phyloP scores from a whole-genome alignment of 2,888 invertebrate species.

The Andrena praecox region DNA sequence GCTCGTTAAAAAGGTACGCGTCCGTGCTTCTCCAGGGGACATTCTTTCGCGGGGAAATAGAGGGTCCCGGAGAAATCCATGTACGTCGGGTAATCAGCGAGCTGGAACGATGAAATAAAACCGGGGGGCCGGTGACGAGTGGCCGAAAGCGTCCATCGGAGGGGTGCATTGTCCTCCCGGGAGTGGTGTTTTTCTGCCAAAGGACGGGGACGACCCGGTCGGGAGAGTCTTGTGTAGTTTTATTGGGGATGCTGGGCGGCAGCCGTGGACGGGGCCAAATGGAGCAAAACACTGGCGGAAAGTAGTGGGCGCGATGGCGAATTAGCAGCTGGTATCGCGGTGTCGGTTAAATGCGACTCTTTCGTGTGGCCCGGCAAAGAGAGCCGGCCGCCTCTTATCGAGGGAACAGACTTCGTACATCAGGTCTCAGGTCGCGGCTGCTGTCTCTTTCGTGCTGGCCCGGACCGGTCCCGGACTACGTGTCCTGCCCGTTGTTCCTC shows the following conservation, averaged over 20 bases:
- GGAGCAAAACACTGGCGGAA: slow-evolving; percentile 7
- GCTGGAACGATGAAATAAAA: too few relatives aligned
- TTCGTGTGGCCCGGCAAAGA: slow-evolving; percentile 3
- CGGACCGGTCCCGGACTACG: not conserved
- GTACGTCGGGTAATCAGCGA: too few relatives aligned
- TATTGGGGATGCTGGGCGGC: too few relatives aligned
- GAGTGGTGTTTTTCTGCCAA: too few relatives aligned
- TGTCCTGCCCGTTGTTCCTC: slow-evolving; percentile 29
- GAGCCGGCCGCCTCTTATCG: slow-evolving; percentile 24
- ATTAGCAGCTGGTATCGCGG: slow-evolving; percentile 33
- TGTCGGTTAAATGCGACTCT: slow-evolving; percentile 2
- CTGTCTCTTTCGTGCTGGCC: not conserved
- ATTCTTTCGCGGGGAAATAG: not conserved
- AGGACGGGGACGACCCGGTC: too few relatives aligned
- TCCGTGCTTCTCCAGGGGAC: not conserved
- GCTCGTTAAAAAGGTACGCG: slow-evolving; percentile 17
- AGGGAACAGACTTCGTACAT: slow-evolving; percentile 28
- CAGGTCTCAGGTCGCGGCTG: not conserved
- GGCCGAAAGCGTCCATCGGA: too few relatives aligned
- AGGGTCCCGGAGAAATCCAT: too few relatives aligned
- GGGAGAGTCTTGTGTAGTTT: too few relatives aligned
- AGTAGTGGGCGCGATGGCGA: slow-evolving; percentile 12
- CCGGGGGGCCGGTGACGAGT: too few relatives aligned
- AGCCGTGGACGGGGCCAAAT: not conserved
- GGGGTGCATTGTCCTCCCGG: too few relatives aligned